Evolutionary conservation across 2,888 invertebrate genomes (phyloP).

Genomic region (Tiliacea aurago): DNA sequence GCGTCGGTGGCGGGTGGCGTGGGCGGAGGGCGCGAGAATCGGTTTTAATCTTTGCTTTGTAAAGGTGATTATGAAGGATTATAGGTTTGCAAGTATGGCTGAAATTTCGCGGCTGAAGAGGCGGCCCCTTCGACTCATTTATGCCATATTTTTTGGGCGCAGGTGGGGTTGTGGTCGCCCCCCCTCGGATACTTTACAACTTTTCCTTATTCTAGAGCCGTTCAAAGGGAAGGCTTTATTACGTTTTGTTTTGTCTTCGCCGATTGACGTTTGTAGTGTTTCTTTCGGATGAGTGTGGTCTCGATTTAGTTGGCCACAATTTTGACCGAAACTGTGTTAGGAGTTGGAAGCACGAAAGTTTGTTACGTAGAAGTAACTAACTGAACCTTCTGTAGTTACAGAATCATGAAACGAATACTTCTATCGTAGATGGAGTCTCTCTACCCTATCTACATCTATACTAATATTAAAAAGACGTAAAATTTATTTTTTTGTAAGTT

Average conservation of each 20-base stretch:
- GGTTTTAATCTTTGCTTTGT: conserved; percentile 92
- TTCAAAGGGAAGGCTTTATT: conserved; percentile 88
- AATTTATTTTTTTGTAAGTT: no score
- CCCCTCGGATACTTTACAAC: conserved; percentile 83
- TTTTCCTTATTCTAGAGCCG: conserved; percentile 86
- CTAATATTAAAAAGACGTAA: no score
- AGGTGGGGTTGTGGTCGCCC: conserved; percentile 87
- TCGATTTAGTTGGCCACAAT: conserved; percentile 52
- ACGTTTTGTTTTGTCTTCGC: conserved; percentile 82
- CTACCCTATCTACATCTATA: no score
- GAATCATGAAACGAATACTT: background rate
- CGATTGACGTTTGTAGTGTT: conserved; percentile 73
- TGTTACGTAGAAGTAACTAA: background rate
- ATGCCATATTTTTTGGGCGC: conserved; percentile 87
- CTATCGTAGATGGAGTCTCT: background rate
- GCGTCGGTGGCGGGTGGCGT: conserved; percentile 75
- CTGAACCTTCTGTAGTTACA: no score
- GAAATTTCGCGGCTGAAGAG: conserved; percentile 88
- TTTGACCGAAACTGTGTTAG: conserved; percentile 31
- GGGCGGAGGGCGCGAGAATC: conserved; percentile 85
- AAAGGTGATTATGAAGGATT: conserved; percentile 91
- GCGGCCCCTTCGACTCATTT: conserved; percentile 84
- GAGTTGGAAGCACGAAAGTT: conserved; percentile 31
- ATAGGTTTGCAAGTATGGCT: conserved; percentile 91
- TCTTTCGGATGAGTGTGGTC: conserved; percentile 79